Conservation (phyloP, 2,888 invertebrate genomes). For the Tromatobia lineatoria region DNA sequence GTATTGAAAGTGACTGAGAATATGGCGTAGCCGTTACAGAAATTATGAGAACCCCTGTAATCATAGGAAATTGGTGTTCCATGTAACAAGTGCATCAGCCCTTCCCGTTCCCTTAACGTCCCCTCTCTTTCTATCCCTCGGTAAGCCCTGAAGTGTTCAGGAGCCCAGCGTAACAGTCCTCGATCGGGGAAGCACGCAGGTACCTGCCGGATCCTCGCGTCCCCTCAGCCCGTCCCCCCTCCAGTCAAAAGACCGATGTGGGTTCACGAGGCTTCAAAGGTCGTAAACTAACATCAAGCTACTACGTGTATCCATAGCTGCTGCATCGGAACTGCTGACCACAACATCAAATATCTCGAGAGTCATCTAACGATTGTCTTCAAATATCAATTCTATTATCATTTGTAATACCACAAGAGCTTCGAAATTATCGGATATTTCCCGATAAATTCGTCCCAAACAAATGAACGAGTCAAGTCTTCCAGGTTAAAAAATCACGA, state of each 20-base stretch:
- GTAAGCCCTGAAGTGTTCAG: slow-evolving; percentile 57
- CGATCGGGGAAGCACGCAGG: slow-evolving; percentile 51
- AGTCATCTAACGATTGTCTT: neutral
- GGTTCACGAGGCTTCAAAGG: slow-evolving; percentile 29
- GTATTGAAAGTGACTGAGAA: neutral
- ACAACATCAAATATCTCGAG: slow-evolving; percentile 22
- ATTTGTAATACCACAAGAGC: no score
- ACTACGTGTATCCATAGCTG: slow-evolving; percentile 11
- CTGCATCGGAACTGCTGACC: slow-evolving; percentile 37
- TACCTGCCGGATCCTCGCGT: slow-evolving; percentile 60
- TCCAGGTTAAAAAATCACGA: no score
- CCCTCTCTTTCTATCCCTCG: slow-evolving; percentile 31
- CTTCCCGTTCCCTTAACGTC: slow-evolving; percentile 69
- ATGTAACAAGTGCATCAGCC: slow-evolving; percentile 78
- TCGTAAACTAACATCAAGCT: slow-evolving; percentile 23
- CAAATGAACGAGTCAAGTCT: no score
- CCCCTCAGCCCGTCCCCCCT: slow-evolving; percentile 36
- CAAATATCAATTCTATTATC: no score
- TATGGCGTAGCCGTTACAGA: neutral
- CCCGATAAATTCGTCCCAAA: no score
- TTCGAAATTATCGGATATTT: no score
- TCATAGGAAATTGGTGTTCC: slow-evolving; percentile 72
- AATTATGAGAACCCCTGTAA: slow-evolving; percentile 72
- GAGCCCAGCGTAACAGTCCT: slow-evolving; percentile 51
- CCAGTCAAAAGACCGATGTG: slow-evolving; percentile 24